Base-by-base conservation (phyloP, 2,113 vertebrate species). In the Microcebus griseorufus region DNA sequence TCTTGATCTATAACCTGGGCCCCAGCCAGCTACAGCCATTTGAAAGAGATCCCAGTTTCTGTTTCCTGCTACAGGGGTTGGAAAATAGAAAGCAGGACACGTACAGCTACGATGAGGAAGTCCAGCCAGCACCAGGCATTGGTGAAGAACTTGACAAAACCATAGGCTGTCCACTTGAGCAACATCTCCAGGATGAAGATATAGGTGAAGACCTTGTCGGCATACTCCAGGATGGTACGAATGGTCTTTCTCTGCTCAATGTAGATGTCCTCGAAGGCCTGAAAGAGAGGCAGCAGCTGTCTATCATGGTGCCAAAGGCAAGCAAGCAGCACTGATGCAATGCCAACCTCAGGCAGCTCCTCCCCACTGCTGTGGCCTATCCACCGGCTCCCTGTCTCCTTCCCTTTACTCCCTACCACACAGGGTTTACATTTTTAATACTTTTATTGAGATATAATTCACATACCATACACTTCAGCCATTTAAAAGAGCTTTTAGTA, bases 151-250 rank as follows among this genome's bases (percentile, higher is more conserved):
- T 99, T 99, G 97, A 99, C 99, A 17, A 99, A 99, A 58, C 99
- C 99, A 0, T 99, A 99, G 76, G 99, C 99, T 0, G 99, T 99
- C 99, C 99, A 99, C 91, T 99, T 99, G 37, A 99, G 99, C 98
- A 99, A 81, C 99, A 99, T 99, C 98, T 99, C 99, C 99, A 99
- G 98, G 98, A 99, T 99, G 98, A 99, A 99, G 96, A 99, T 99
- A 98, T 99, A 99, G 16, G 99, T 99, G 98, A 99, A 99, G 97
- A 99, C 99, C 72, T 99, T 99, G 98, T 99, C 99, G 0, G 99
- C 99, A 0, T 99, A 99, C 55, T 99, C 99, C 98, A 99, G 97
- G 97, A 99, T 99, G 96, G 99, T 99, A 17, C 99, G 98, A 94
- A 99, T 98, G 95, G 99, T 99, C 98, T 99, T 99, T 93, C 99